phyloP scores from a whole-genome alignment of 2,113 vertebrate genomes.

The Syngnathoides biaculeatus region DNA sequence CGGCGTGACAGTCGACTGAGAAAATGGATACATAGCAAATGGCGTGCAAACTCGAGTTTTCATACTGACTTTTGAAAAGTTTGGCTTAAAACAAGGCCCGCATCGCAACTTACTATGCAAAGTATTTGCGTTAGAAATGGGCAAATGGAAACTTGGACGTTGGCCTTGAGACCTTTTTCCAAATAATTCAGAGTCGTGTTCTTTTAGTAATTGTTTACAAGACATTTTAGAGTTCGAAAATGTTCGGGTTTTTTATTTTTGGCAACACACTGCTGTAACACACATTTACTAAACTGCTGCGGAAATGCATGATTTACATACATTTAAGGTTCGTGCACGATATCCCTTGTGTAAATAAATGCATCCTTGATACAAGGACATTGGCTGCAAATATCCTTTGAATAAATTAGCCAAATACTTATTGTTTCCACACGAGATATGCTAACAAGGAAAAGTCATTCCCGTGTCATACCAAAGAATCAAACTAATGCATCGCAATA shows the following conservation, averaged over 20 bases:
- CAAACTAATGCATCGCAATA: slow-evolving; percentile 69
- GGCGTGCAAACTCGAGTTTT: slow-evolving; percentile 2
- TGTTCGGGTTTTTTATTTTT: too few relatives aligned
- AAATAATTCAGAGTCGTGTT: too few relatives aligned
- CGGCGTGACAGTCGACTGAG: slow-evolving; percentile 43
- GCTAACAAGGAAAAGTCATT: slow-evolving; percentile 51
- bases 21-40: slow-evolving; percentile 46
- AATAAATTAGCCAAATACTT: too few relatives aligned
- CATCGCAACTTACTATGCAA: slow-evolving; percentile 1
- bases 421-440: background rate
- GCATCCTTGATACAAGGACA: too few relatives aligned
- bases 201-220: too few relatives aligned
- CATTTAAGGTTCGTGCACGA: too few relatives aligned
- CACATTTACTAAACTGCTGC: background rate
- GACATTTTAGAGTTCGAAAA: background rate
- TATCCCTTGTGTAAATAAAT: too few relatives aligned
- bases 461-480: slow-evolving; percentile 40
- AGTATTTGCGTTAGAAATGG: background rate
- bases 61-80: slow-evolving; percentile 43
- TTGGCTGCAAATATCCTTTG: too few relatives aligned
- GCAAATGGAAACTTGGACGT: background rate
- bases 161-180: too few relatives aligned
- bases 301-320: background rate
- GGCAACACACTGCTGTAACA: background rate
- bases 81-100: slow-evolving; percentile 18